Evolutionary conservation across 2,888 invertebrate genomes (phyloP).

Genomic region (Machimus atricapillus): DNA sequence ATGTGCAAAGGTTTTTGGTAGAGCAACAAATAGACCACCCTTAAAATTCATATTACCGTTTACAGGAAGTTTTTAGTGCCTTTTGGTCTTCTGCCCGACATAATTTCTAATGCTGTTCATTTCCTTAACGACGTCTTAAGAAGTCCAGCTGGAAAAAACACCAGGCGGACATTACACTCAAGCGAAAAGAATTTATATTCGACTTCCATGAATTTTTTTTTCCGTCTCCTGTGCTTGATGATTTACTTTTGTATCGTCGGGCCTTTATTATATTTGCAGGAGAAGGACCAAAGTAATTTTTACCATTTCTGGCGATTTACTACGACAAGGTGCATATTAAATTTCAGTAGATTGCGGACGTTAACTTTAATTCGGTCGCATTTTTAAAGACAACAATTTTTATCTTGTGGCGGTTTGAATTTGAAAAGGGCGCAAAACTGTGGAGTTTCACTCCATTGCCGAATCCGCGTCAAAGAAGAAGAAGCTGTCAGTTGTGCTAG

Average conservation of each 20-base stretch:
- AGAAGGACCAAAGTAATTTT: not conserved
- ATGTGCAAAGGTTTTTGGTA: not conserved
- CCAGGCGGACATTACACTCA: not conserved
- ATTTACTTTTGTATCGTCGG: not conserved
- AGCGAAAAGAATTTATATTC: not conserved
- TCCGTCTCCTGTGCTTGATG: not conserved
- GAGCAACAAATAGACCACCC: constrained; percentile 22
- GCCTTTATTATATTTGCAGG: not conserved
- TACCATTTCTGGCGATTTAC: not conserved
- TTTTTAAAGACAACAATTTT: not conserved
- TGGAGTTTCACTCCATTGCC: too few relatives aligned
- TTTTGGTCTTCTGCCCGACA: not conserved
- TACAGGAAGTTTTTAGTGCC: not conserved
- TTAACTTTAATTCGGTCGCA: not conserved
- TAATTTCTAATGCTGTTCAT: constrained; percentile 27
- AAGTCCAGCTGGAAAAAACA: not conserved
- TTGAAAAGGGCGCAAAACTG: not conserved
- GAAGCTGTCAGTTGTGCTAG: too few relatives aligned
- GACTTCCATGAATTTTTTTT: not conserved
- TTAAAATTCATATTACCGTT: constrained; percentile 18
- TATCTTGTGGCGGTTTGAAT: not conserved
- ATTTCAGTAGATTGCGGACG: not conserved
- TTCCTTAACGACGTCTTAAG: constrained; percentile 1
- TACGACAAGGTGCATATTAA: not conserved
- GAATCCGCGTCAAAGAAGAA: too few relatives aligned